phyloP scores from a whole-genome alignment of 2,797 vertebrate genomes.

The Sebastes oblongus region DNA sequence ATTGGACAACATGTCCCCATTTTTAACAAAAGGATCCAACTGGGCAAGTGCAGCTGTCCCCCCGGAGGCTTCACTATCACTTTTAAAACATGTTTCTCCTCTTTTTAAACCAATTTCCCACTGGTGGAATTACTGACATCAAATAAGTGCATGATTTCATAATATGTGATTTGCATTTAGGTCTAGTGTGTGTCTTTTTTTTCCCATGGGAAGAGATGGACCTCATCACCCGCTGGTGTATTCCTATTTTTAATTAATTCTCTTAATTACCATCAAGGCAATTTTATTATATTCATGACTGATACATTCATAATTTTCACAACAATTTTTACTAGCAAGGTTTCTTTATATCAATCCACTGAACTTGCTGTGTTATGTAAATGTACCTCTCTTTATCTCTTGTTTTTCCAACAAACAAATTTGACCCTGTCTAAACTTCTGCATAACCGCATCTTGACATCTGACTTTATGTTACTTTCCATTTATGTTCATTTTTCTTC shows the following conservation, averaged over 20 bases:
- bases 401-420: background rate
- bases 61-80: background rate
- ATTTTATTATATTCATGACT: background rate
- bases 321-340: background rate
- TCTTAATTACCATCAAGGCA: background rate
- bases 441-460: background rate
- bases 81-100: background rate
- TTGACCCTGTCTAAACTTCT: background rate
- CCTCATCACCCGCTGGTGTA: background rate
- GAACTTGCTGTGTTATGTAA: background rate
- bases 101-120: background rate
- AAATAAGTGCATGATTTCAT: background rate
- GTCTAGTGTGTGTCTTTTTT: background rate
- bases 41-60: background rate
- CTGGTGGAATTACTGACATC: background rate
- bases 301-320: background rate
- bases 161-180: background rate
- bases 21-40: conserved; percentile 6
- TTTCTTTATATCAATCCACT: background rate
- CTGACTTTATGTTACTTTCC: background rate
- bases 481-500: background rate
- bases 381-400: background rate
- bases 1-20: background rate
- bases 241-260: background rate
- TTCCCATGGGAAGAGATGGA: background rate